Conservation (phyloP, 2,113 vertebrate genomes). For the Phyllostomus discolor region DNA sequence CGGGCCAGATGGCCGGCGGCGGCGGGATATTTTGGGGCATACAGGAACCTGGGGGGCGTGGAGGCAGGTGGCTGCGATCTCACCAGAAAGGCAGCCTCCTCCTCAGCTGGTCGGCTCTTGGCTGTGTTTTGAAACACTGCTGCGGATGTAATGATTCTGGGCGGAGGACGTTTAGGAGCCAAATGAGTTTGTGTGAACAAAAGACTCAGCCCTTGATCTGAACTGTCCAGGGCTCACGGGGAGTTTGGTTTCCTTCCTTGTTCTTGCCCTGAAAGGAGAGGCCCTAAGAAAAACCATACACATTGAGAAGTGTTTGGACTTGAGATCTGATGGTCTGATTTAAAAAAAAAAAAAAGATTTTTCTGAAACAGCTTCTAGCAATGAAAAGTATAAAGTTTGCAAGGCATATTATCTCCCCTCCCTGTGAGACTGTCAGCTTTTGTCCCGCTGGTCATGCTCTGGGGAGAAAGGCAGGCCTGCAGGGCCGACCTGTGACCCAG, state of each 20-base stretch:
- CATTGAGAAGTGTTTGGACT: not conserved
- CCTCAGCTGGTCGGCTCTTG: conserved; percentile 7
- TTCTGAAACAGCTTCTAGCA: not conserved
- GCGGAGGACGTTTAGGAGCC: conserved; percentile 88
- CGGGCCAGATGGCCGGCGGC: not conserved
- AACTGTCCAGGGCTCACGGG: conserved; percentile 82
- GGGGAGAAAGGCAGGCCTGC: not conserved
- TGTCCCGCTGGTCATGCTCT: not conserved
- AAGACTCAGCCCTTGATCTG: conserved; percentile 90
- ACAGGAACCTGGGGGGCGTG: conserved; percentile 33
- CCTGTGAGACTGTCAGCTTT: not conserved
- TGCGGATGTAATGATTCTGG: conserved; percentile 90
- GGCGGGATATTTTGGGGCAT: not conserved
- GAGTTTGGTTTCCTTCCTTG: conserved; percentile 92
- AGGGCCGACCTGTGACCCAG: not conserved
- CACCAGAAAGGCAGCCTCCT: conserved; percentile 35
- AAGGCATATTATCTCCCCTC: not conserved
- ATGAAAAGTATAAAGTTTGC: not conserved
- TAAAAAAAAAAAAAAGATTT: not conserved
- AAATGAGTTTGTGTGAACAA: conserved; percentile 89
- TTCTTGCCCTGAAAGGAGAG: conserved; percentile 88
- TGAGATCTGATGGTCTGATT: not conserved
- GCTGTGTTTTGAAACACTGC: conserved; percentile 83
- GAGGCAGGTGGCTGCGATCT: not conserved
- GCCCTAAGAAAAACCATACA: conserved; percentile 56